phyloP scores from a whole-genome alignment of 64 coral and sea anemone species.

The Dendronephthya gigantea region DNA sequence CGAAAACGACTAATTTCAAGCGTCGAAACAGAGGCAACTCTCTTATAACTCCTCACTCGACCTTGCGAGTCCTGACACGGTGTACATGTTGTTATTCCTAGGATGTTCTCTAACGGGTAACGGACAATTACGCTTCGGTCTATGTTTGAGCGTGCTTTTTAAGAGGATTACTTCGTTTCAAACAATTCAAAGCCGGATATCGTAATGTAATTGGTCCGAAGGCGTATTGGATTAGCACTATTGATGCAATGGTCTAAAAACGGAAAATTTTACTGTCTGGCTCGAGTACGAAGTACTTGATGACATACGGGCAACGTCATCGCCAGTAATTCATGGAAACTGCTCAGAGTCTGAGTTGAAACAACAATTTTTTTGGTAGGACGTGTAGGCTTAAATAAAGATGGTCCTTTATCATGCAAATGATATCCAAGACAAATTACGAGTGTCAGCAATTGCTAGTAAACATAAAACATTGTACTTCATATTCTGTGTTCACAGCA shows the following conservation, averaged over 20 bases:
- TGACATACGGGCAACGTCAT: not conserved
- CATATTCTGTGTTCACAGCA: too few relatives aligned
- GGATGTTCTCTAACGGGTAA: not conserved
- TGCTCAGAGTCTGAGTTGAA: not conserved
- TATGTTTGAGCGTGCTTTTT: not conserved
- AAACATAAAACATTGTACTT: too few relatives aligned
- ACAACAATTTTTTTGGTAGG: too few relatives aligned
- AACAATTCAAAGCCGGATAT: not conserved
- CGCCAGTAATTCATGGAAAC: not conserved
- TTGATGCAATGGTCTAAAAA: not conserved
- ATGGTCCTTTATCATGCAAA: too few relatives aligned
- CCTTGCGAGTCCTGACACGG: too few relatives aligned
- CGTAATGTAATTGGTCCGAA: not conserved
- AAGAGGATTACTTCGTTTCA: constrained; percentile 3
- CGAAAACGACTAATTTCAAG: too few relatives aligned
- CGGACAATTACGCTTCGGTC: not conserved
- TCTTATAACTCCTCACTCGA: too few relatives aligned
- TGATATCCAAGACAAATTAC: too few relatives aligned
- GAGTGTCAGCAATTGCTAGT: too few relatives aligned
- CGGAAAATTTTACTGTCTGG: not conserved
- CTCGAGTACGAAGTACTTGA: not conserved
- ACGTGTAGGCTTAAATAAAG: too few relatives aligned
- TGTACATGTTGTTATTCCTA: too few relatives aligned
- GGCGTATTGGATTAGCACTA: not conserved
- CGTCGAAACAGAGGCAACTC: too few relatives aligned